These are phyloP conservation scores for Mesitornis unicolor DNA, from an alignment of 2,113 vertebrate genomes.

Conservation along the genomic window DNA sequence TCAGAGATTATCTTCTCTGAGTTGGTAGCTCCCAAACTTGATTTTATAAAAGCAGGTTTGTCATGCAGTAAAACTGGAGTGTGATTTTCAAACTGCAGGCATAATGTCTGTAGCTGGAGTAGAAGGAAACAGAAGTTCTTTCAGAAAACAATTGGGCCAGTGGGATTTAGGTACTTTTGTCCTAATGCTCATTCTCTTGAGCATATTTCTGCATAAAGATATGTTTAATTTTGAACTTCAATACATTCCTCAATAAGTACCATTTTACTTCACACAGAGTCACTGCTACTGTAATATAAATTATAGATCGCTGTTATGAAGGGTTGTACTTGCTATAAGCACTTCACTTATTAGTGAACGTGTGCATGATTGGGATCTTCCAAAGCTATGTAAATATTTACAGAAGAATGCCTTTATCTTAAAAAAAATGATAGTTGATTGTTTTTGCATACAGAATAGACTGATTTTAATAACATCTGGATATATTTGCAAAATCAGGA, in stretches of 20 bases:
- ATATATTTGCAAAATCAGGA: neutral
- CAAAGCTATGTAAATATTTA: neutral
- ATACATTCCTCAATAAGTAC: neutral
- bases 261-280: neutral
- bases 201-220: neutral
- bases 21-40: neutral
- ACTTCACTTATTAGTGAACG: neutral
- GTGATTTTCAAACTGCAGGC: neutral
- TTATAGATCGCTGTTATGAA: neutral
- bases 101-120: neutral
- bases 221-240: neutral
- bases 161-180: neutral
- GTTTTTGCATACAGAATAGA: neutral
- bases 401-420: neutral
- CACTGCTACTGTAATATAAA: neutral
- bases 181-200: neutral
- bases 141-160: neutral
- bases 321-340: neutral
- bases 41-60: neutral
- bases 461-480: neutral
- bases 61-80: neutral
- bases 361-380: neutral
- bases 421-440: neutral
- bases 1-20: neutral
- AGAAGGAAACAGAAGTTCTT: neutral